Evolutionary conservation across 2,888 invertebrate genomes (phyloP).

Genomic region (Cantharis lateralis): DNA sequence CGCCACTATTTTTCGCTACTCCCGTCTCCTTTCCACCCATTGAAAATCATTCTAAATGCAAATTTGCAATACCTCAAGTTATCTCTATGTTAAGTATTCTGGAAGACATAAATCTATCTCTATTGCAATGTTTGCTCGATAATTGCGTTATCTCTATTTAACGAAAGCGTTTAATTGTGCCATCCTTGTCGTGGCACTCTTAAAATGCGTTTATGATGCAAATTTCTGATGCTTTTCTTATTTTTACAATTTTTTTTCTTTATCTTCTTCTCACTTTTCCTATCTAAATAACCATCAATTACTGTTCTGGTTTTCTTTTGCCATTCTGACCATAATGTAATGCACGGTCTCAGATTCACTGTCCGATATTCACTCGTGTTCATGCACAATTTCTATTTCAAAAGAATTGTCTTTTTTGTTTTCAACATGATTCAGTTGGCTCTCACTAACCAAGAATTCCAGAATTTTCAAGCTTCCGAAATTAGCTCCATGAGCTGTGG

Average conservation of each 20-base stretch:
- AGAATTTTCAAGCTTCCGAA: no score
- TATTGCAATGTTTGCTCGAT: conserved; percentile 20
- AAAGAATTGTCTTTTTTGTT: background rate
- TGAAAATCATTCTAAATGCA: conserved; percentile 29
- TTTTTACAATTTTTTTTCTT: conserved; percentile 16
- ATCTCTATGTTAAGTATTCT: conserved; percentile 31
- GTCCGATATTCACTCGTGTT: background rate
- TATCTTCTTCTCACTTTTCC: conserved; percentile 11
- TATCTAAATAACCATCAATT: conserved; percentile 26
- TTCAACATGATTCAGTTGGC: background rate
- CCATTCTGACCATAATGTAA: conserved; percentile 6
- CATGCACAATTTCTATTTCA: background rate
- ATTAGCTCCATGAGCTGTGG: no score
- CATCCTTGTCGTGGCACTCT: conserved; percentile 19
- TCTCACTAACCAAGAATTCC: background rate
- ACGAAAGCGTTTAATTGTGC: conserved; percentile 18
- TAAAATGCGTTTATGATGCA: conserved; percentile 32
- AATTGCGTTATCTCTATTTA: conserved; percentile 14
- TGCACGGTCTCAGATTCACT: conserved; percentile 14
- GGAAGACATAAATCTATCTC: conserved; percentile 28
- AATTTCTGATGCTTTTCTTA: conserved; percentile 26
- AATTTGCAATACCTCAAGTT: conserved; percentile 30
- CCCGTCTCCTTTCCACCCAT: conserved; percentile 19
- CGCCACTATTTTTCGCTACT: background rate
- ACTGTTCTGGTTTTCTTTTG: conserved; percentile 7